Evolutionary conservation across 92 coral and sea anemone genomes (phyloP).

Genomic region (Phenganax marumi): DNA sequence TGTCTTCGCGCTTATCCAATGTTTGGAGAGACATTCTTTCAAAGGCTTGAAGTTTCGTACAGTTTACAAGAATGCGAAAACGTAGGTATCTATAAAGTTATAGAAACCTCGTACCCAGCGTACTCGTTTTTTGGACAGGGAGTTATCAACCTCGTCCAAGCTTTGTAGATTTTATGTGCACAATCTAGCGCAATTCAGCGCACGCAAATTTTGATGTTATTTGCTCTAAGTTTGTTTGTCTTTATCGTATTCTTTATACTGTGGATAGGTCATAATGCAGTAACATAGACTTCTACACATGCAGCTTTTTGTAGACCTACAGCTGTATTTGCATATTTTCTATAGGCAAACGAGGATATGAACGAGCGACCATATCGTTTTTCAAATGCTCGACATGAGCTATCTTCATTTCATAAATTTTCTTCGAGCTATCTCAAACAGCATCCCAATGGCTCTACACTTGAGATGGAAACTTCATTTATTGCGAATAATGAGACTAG

Average conservation of each 20-base stretch:
- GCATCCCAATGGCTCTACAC: constrained; percentile 1
- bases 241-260: background rate
- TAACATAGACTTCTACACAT: no score
- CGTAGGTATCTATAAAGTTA: background rate
- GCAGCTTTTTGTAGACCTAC: background rate
- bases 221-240: background rate
- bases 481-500: background rate
- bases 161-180: background rate
- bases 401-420: constrained; percentile 27
- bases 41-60: constrained; percentile 81
- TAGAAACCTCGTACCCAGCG: no score
- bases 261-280: background rate
- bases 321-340: background rate
- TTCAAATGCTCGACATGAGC: constrained; percentile 36
- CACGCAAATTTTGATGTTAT: background rate
- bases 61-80: constrained; percentile 43
- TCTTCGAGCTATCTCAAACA: background rate
- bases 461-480: constrained; percentile 23
- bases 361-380: constrained; percentile 19
- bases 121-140: background rate
- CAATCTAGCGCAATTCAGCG: background rate
- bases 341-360: constrained; percentile 28
- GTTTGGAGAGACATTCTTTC: constrained; percentile 74
- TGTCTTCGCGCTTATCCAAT: constrained; percentile 82
- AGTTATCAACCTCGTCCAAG: background rate